Conservation (phyloP, 2,888 invertebrate genomes). For the Ditylenchus weischeri region DNA sequence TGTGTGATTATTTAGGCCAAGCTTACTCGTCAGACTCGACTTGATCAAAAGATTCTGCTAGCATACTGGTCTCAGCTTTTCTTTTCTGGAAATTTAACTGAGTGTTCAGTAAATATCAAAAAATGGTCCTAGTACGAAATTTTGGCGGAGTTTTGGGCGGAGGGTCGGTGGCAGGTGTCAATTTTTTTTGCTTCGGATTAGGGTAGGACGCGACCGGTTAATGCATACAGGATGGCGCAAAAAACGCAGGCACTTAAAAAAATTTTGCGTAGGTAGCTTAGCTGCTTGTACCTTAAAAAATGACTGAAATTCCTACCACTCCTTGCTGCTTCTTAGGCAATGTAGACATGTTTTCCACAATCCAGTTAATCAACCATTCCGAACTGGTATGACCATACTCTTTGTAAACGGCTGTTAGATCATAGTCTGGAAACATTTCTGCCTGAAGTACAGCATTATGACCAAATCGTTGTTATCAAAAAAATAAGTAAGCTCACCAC, state of each 20-base stretch:
- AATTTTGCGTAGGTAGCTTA: too few relatives aligned
- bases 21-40: constrained; percentile 17
- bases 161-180: too few relatives aligned
- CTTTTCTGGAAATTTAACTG: constrained; percentile 18
- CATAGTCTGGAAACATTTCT: constrained; percentile 27
- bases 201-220: too few relatives aligned
- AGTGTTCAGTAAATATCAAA: neutral
- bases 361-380: constrained; percentile 15
- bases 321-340: constrained; percentile 21
- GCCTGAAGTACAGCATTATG: constrained; percentile 4
- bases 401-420: constrained; percentile 8
- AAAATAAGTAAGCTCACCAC: too few relatives aligned
- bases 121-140: neutral
- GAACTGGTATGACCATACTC: constrained; percentile 25
- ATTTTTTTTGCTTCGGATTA: too few relatives aligned
- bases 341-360: constrained; percentile 18
- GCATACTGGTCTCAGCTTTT: constrained; percentile 10
- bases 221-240: too few relatives aligned
- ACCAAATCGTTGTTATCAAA: too few relatives aligned
- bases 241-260: too few relatives aligned
- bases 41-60: constrained; percentile 3
- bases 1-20: neutral
- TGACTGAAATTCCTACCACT: constrained; percentile 14
- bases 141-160: too few relatives aligned
- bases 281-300: too few relatives aligned